Percentiles rank a stretch among this genome's conserved stretches.
Conservation (phyloP, 2,888 invertebrate species). For the Prenolepis imparis region DNA sequence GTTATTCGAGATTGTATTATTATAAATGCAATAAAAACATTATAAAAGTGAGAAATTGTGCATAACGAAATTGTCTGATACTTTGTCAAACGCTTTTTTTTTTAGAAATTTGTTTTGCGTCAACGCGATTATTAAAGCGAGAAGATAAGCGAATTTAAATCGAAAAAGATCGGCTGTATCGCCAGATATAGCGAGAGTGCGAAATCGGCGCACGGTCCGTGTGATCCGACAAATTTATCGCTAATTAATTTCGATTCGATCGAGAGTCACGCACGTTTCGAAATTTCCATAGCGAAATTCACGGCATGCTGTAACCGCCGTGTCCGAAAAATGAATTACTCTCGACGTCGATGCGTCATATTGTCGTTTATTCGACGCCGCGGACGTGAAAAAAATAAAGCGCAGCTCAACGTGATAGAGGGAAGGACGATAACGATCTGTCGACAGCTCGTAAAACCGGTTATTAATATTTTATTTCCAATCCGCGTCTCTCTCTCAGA, state of each 20-base stretch:
- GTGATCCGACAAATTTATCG: constrained; percentile 62
- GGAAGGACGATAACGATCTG: constrained; percentile 25
- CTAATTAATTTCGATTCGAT: constrained; percentile 70
- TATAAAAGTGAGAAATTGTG: neutral
- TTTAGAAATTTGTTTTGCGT: constrained; percentile 20
- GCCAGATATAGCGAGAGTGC: neutral
- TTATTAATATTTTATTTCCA: constrained; percentile 75
- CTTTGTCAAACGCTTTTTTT: neutral
- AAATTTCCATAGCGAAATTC: constrained; percentile 56
- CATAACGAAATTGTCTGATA: neutral
- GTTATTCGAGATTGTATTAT: neutral
- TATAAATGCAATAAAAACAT: neutral
- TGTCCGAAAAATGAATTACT: constrained; percentile 61
- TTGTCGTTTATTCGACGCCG: constrained; percentile 54
- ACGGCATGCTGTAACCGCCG: constrained; percentile 53
- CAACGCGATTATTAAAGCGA: constrained; percentile 30
- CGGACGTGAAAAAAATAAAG: constrained; percentile 41
- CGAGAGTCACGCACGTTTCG: constrained; percentile 33
- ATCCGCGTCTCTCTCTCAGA: constrained; percentile 27
- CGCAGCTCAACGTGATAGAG: constrained; percentile 22
- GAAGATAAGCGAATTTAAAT: constrained; percentile 14
- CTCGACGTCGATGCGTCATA: constrained; percentile 59
- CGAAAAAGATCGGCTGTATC: constrained; percentile 36
- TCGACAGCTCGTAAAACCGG: constrained; percentile 62
- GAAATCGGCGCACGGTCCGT: neutral